Percentiles rank a stretch among this genome's conserved stretches.
phyloP scores from a whole-genome alignment of 2,888 invertebrate species.

The Amiota mariae region DNA sequence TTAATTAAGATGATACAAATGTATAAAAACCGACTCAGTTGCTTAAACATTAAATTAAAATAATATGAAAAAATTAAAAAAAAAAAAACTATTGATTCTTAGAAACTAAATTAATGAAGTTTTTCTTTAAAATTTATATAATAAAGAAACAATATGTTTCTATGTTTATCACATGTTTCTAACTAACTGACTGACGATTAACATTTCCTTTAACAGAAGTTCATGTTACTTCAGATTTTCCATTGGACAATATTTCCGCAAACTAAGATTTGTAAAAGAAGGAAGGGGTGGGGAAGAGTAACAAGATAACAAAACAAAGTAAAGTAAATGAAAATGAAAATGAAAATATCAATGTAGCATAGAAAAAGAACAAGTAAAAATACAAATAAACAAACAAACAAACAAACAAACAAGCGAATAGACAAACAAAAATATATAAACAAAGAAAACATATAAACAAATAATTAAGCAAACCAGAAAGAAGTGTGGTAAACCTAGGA shows the following conservation, averaged over 20 bases:
- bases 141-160: too few species aligned
- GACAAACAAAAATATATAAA: background rate
- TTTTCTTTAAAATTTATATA: too few species aligned
- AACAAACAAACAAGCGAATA: background rate
- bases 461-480: slow-evolving; percentile 10
- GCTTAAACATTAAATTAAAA: too few species aligned
- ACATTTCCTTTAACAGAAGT: too few species aligned
- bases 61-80: too few species aligned
- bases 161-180: too few species aligned
- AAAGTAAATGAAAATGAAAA: background rate
- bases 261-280: too few species aligned
- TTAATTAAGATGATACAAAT: too few species aligned
- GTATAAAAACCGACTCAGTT: too few species aligned
- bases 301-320: background rate
- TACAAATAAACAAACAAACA: background rate
- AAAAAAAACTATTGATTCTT: too few species aligned
- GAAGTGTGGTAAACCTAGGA: slow-evolving; percentile 11
- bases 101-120: too few species aligned
- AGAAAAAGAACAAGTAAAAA: background rate
- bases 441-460: slow-evolving; percentile 2
- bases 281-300: background rate
- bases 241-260: background rate
- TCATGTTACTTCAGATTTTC: background rate
- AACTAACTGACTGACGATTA: too few species aligned
- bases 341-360: slow-evolving; percentile 7